Evolutionary conservation across 2,113 vertebrate genomes (phyloP).

Genomic region (Brachyistius frenatus): DNA sequence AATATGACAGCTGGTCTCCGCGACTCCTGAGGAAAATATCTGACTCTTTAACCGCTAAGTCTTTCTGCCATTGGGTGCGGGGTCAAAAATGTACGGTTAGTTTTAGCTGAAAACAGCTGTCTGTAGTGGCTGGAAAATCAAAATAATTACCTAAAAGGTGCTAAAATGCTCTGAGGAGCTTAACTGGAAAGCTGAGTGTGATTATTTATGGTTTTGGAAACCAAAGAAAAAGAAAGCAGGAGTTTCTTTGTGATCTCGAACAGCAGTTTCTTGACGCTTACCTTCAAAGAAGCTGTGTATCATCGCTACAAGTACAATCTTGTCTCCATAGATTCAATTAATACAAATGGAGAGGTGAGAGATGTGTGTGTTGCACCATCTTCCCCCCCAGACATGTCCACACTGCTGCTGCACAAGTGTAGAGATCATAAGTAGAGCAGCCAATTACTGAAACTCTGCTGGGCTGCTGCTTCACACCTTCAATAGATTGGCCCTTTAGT

Average conservation of each 20-base stretch:
- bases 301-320: constrained; percentile 4
- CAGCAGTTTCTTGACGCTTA: constrained; percentile 2
- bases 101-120: too few relatives aligned
- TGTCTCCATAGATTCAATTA: constrained; percentile 45
- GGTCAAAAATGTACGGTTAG: too few relatives aligned
- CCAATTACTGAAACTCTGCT: constrained; percentile 37
- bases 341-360: constrained; percentile 17
- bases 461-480: constrained; percentile 13
- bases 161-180: too few relatives aligned
- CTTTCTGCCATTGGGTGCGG: too few relatives aligned
- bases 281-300: constrained; percentile 10
- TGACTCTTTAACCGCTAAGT: too few relatives aligned
- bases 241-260: background rate
- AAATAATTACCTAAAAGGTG: too few relatives aligned
- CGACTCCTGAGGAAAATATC: too few relatives aligned
- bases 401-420: constrained; percentile 2
- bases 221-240: background rate
- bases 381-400: constrained; percentile 11
- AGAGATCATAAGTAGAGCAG: constrained; percentile 33
- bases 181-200: too few relatives aligned
- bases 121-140: too few relatives aligned
- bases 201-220: background rate
- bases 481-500: constrained; percentile 5
- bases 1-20: too few relatives aligned
- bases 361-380: constrained; percentile 15